Conservation (phyloP, 2,113 vertebrate species). For the Emydocephalus ijimae region DNA sequence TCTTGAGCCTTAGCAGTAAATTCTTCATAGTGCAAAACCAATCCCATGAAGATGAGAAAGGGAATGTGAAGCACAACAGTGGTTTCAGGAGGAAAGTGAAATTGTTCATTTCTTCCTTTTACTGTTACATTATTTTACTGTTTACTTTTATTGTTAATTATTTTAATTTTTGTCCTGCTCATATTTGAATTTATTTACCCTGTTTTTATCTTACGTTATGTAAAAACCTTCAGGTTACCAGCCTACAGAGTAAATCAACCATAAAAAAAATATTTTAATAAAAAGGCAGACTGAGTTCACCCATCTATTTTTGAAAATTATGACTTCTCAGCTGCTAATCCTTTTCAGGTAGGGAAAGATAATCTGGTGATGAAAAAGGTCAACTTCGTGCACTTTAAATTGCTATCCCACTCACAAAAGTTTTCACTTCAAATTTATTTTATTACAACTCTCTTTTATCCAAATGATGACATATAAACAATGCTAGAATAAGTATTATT, state of each 20-base stretch:
- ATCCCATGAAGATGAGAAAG: neutral
- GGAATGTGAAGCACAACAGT: neutral
- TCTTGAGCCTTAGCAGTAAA: neutral
- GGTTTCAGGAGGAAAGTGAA: neutral
- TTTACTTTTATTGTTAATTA: neutral
- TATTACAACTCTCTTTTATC: neutral
- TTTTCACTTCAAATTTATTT: neutral
- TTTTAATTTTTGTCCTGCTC: neutral
- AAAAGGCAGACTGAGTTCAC: neutral
- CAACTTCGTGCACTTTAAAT: neutral
- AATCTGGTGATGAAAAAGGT: neutral
- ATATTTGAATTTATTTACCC: neutral
- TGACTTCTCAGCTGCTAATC: neutral
- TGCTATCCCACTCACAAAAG: neutral
- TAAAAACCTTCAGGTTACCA: neutral
- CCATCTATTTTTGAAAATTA: neutral
- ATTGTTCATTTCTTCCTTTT: neutral
- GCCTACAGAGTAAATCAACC: neutral
- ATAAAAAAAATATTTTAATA: neutral
- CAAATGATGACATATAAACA: neutral
- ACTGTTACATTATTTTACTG: neutral
- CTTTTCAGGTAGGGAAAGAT: neutral
- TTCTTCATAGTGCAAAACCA: neutral
- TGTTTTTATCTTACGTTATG: neutral
- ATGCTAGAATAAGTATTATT: neutral